These are phyloP conservation scores for Zapornia atra DNA, from an alignment of 2,113 vertebrate genomes.

Conservation along the genomic window DNA sequence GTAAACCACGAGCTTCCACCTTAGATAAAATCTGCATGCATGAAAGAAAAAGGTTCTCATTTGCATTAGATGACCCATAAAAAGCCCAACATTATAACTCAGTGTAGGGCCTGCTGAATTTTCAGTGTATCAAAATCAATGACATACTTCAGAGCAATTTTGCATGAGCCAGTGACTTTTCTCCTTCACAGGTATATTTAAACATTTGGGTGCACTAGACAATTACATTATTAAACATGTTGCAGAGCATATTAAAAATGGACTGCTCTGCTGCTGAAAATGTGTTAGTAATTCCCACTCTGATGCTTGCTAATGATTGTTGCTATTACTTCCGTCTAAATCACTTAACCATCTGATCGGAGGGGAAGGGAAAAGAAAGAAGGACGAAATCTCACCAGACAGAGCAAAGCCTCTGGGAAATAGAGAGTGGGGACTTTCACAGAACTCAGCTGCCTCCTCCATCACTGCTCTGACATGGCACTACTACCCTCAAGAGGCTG, in stretches of 20 bases:
- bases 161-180: background rate
- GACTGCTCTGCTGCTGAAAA: background rate
- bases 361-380: background rate
- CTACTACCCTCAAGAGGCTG: background rate
- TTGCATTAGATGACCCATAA: background rate
- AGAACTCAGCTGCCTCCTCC: background rate
- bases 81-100: background rate
- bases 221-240: background rate
- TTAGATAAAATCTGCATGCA: background rate
- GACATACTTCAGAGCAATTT: background rate
- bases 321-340: background rate
- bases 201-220: conserved; percentile 12
- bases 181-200: conserved; percentile 14
- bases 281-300: conserved; percentile 27
- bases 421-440: background rate
- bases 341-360: background rate
- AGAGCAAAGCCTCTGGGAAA: background rate
- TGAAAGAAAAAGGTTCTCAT: background rate
- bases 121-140: conserved; percentile 1
- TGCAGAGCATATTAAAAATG: background rate
- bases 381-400: background rate
- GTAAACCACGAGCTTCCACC: background rate
- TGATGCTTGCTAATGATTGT: background rate
- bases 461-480: background rate
- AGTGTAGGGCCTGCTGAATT: background rate